Evolutionary conservation across 2,888 invertebrate species (phyloP), one percentile per base, ranked within the genome.

Genomic region (Drosophila pseudotalamancana): DNA sequence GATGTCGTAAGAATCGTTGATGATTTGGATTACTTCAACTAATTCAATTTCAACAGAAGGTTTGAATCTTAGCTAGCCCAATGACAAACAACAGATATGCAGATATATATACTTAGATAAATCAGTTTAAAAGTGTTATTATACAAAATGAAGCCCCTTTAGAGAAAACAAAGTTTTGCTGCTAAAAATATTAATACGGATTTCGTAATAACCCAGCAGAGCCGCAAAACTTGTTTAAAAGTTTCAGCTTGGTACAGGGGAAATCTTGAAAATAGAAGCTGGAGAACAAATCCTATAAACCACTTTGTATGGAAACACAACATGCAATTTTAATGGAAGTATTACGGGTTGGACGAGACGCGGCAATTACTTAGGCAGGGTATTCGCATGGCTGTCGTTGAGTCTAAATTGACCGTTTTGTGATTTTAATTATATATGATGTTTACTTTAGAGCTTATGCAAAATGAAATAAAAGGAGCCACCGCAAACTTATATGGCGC

Each of bases 351-450:
- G 63, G 54, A 68, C 32, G 54, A 71, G 61, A 60, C 65, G 62
- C 29, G n/a, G 68, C 62, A 76, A 76, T 81, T 78, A 69, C 71
- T 54, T 49, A 65, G 53, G 60, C 61, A 50, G 45, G 19, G 53
- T 9, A 27, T 23, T 12, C 37, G 35, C 35, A 14, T 18, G 51
- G 48, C 42, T 55, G 54, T 55, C 72, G 65, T 43, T 57, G 64
- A 70, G 60, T 69, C 68, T 53, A 79, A 87, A 87, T 88, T 88
- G 86, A 87, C 81, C 86, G 83, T 88, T 87, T 88, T 87, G 77
- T 76, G 81, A 87, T 81, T 86, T 87, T 86, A 88, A 88, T 88
- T 86, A 88, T 88, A 83, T 78, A 88, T 86, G 87, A 87, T 88
- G 83, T 88, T 84, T 86, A 88, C 81, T 88, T 88, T 88, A 65